Conservation (phyloP, 2,113 vertebrate genomes). For the Lepisosteus oculatus region DNA sequence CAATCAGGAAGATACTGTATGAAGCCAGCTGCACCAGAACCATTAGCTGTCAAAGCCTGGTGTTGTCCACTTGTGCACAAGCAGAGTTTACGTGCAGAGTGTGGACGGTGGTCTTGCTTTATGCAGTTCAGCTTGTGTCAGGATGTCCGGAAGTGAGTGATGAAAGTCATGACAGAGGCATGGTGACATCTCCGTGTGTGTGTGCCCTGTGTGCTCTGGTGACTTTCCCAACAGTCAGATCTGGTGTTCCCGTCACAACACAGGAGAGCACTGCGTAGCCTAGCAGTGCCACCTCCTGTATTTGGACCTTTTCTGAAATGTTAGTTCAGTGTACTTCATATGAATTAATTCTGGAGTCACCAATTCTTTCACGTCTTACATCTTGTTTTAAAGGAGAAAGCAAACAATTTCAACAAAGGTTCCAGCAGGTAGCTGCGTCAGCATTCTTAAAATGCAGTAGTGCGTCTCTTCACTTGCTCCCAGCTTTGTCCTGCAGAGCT, state of each 20-base stretch:
- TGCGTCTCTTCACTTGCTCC: no score
- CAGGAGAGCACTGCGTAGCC: slow-evolving; percentile 8
- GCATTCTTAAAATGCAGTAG: no score
- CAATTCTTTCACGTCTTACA: background rate
- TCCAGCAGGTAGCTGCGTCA: no score
- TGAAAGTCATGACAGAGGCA: slow-evolving; percentile 19
- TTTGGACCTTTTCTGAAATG: no score
- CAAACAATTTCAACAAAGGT: no score
- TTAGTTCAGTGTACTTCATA: background rate
- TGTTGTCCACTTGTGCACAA: no score
- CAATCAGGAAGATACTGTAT: no score
- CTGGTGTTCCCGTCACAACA: slow-evolving; percentile 13
- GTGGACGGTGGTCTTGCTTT: slow-evolving; percentile 22
- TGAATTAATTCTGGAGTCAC: slow-evolving; percentile 3
- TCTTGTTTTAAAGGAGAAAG: background rate
- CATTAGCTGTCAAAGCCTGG: no score
- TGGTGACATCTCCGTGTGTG: slow-evolving; percentile 1
- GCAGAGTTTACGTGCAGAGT: background rate
- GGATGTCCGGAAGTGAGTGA: slow-evolving; percentile 14
- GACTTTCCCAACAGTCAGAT: slow-evolving; percentile 12
- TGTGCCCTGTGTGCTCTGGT: background rate
- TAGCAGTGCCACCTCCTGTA: slow-evolving; percentile 1
- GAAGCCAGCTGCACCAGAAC: no score
- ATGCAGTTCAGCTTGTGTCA: slow-evolving; percentile 21
- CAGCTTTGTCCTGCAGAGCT: no score